These are phyloP conservation scores for Ailurus styani DNA, from an alignment of 2,113 vertebrate species.

Conservation along the genomic window DNA sequence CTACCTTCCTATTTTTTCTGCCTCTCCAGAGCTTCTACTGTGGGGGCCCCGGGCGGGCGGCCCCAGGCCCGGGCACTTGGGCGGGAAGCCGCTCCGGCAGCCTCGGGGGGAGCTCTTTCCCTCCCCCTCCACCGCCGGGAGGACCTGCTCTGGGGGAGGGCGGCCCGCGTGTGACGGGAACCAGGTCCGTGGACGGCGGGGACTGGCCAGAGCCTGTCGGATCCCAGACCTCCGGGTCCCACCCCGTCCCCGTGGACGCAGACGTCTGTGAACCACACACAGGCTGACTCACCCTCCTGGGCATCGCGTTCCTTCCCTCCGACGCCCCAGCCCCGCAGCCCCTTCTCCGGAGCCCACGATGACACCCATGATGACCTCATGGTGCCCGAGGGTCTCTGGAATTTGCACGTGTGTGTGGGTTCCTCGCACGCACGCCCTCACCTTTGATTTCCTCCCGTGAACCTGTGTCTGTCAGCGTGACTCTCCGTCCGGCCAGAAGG, in stretches of 20 bases:
- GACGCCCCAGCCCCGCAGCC: not conserved
- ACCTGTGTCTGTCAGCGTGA: not conserved
- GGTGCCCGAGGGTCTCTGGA: not conserved
- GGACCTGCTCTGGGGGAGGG: too few species aligned
- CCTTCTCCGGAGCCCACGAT: not conserved
- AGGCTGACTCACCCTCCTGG: not conserved
- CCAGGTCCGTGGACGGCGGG: too few species aligned
- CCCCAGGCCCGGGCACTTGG: not conserved
- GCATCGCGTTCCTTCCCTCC: not conserved
- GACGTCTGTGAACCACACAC: not conserved
- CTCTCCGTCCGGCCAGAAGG: not conserved
- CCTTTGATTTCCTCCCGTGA: not conserved
- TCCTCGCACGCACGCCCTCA: not conserved
- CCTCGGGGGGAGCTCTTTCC: not conserved
- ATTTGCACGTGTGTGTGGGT: not conserved
- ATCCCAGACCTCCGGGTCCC: too few species aligned
- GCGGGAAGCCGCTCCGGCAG: rapidly evolving
- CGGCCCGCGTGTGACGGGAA: too few species aligned
- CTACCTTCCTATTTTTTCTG: too few species aligned
- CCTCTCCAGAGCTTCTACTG: too few species aligned
- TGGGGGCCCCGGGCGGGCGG: rapidly evolving
- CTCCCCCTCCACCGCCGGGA: not conserved
- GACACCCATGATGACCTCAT: not conserved
- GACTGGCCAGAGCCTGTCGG: too few species aligned
- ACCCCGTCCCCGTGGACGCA: rapidly evolving